Evolutionary conservation across 2,797 vertebrate genomes (phyloP).

Genomic region (Phrynocephalus guinanensis): DNA sequence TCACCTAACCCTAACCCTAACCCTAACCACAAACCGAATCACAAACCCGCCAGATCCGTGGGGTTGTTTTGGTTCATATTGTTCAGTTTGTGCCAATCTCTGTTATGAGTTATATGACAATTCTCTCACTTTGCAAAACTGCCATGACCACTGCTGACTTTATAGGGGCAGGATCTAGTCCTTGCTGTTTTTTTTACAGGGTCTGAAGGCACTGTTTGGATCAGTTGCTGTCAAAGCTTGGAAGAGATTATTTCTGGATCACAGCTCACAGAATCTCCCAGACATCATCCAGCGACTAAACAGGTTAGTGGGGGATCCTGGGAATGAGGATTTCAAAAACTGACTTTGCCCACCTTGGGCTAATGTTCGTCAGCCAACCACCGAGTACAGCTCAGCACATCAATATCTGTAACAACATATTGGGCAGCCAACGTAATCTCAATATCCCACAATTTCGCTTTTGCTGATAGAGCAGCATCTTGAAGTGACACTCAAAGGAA

Average conservation of each 20-base stretch:
- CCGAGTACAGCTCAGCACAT: slow-evolving; percentile 2
- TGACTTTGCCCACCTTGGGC: too few species aligned
- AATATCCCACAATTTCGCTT: not conserved
- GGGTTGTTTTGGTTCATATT: too few species aligned
- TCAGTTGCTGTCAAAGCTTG: slow-evolving; percentile 17
- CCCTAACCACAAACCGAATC: too few species aligned
- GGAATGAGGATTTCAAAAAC: too few species aligned
- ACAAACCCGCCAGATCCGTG: too few species aligned
- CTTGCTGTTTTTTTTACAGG: not conserved
- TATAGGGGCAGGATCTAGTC: not conserved
- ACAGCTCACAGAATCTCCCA: too few species aligned
- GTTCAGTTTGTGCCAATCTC: too few species aligned
- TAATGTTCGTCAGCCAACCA: not conserved
- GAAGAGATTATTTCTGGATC: too few species aligned
- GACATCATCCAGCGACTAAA: too few species aligned
- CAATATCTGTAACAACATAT: slow-evolving; percentile 18
- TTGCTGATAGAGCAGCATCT: slow-evolving; percentile 15
- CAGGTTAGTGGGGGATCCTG: too few species aligned
- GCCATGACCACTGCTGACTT: slow-evolving; percentile 6
- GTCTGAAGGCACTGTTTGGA: not conserved
- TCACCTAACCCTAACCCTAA: too few species aligned
- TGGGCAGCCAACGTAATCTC: not conserved
- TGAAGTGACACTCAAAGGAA: slow-evolving; percentile 37
- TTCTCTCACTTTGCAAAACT: not conserved
- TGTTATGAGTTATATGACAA: not conserved